Conservation (phyloP, 2,113 vertebrate genomes). For the Aegithalos caudatus region DNA sequence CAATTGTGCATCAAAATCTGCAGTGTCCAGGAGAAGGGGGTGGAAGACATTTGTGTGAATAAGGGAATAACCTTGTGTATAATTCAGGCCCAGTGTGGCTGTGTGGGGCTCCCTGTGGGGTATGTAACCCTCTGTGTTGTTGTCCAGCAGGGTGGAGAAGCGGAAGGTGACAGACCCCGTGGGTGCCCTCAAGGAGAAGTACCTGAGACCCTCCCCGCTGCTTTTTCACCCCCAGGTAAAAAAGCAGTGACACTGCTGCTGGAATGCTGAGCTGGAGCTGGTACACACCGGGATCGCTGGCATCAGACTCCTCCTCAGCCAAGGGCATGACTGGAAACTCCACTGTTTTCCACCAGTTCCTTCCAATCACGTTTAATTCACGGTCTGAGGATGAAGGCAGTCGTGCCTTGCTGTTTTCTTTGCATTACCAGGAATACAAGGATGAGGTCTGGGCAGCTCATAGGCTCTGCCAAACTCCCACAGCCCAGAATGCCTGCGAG, state of each 20-base stretch:
- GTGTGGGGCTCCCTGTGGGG: slow-evolving; percentile 20
- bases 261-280: background rate
- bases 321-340: background rate
- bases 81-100: rapidly evolving
- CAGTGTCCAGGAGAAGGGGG: background rate
- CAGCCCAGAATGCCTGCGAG: rapidly evolving
- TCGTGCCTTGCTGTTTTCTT: background rate
- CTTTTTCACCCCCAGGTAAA: slow-evolving; percentile 97
- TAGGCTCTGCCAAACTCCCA: background rate
- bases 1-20: background rate
- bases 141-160: slow-evolving; percentile 99
- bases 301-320: background rate
- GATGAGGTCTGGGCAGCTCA: background rate
- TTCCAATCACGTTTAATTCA: background rate
- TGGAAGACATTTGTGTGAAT: rapidly evolving
- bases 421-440: background rate
- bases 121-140: slow-evolving; percentile 95
- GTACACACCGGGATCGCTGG: background rate
- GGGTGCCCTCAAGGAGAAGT: slow-evolving; percentile 96
- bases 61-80: rapidly evolving
- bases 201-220: slow-evolving; percentile 89
- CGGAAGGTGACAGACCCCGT: slow-evolving; percentile 97
- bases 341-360: background rate
- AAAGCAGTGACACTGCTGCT: background rate
- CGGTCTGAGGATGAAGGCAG: background rate